Percentiles rank a stretch among this genome's conserved stretches.
Conservation (phyloP, 2,888 invertebrate genomes). For the Oscheius sp. region DNA sequence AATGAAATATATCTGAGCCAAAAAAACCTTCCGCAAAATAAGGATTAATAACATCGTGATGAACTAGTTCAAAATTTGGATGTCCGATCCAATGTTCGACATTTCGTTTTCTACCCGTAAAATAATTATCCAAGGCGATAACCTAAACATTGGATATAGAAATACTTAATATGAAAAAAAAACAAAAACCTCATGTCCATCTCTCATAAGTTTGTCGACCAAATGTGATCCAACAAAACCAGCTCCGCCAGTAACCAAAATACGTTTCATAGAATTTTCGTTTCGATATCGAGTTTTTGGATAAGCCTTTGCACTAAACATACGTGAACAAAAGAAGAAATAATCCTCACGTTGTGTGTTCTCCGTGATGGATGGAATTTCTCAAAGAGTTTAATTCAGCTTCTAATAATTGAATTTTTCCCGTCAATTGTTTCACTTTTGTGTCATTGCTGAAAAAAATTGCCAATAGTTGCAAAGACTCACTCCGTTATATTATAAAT, state of each 20-base stretch:
- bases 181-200: conserved; percentile 74
- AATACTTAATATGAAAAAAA: neutral
- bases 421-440: conserved; percentile 1
- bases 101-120: conserved; percentile 94
- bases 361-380: conserved; percentile 2
- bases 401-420: conserved; percentile 3
- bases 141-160: no score
- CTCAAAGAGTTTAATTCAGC: conserved; percentile 10
- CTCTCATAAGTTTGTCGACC: conserved; percentile 92
- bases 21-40: conserved; percentile 95
- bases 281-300: conserved; percentile 91
- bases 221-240: conserved; percentile 86
- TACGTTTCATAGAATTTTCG: conserved; percentile 89
- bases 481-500: conserved; percentile 1
- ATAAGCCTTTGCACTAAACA: conserved; percentile 48
- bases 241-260: conserved; percentile 80
- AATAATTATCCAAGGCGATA: conserved; percentile 96
- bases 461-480: neutral
- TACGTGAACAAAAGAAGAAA: neutral
- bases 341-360: conserved; percentile 10
- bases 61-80: conserved; percentile 96
- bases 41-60: conserved; percentile 98
- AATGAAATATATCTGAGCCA: neutral
- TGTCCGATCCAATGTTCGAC: conserved; percentile 99
- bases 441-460: conserved; percentile 18